A percentile compares a stretch with the other conserved stretches of the same genome.
Conservation (phyloP, 2,888 invertebrate genomes). For the Beris morrisii region DNA sequence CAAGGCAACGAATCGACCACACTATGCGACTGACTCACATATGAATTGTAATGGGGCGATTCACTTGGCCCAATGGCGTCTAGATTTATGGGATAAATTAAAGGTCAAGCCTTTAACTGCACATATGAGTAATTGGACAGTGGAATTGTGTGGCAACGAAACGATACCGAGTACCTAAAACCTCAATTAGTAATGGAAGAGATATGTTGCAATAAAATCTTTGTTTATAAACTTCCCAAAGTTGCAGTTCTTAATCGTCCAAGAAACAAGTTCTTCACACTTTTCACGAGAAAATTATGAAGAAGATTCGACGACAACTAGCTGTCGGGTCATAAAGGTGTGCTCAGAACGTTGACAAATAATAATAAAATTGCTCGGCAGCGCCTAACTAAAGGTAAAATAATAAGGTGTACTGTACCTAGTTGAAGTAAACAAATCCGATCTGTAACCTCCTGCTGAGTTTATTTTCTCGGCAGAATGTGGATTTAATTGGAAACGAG, state of each 20-base stretch:
- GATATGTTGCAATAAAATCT: too few species aligned
- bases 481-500: slow-evolving; percentile 31
- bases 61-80: slow-evolving; percentile 10
- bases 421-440: slow-evolving; percentile 11
- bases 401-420: not conserved
- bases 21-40: too few species aligned
- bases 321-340: too few species aligned
- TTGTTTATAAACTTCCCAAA: too few species aligned
- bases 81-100: slow-evolving; percentile 13
- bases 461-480: slow-evolving; percentile 32
- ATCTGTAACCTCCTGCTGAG: slow-evolving; percentile 19
- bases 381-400: slow-evolving; percentile 3
- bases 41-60: slow-evolving; percentile 7
- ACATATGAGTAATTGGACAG: slow-evolving; percentile 14
- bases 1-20: not conserved
- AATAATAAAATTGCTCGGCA: slow-evolving; percentile 17
- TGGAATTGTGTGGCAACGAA: slow-evolving; percentile 13
- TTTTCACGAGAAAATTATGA: too few species aligned
- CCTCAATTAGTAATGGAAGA: too few species aligned
- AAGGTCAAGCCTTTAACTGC: slow-evolving; percentile 23
- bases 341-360: slow-evolving; percentile 9
- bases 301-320: too few species aligned
- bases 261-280: too few species aligned
- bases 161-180: not conserved
- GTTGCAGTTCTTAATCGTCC: too few species aligned